Conservation (phyloP, 2,888 invertebrate genomes). For the Latrodectus elegans region DNA sequence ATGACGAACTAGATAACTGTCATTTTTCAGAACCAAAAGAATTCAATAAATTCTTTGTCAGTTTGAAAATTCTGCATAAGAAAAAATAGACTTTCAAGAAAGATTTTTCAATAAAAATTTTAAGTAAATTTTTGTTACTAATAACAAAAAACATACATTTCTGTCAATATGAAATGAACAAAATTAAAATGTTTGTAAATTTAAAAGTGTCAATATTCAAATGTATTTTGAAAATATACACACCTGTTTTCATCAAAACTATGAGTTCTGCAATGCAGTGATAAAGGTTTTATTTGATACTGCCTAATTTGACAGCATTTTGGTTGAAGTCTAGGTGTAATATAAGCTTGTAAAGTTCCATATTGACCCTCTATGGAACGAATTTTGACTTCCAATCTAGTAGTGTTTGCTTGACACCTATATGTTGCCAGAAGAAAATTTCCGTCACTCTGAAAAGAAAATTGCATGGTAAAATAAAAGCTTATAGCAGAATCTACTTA, state of each 20-base stretch:
- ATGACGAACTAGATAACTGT: too few relatives aligned
- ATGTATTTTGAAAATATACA: slow-evolving; percentile 4
- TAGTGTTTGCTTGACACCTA: slow-evolving; percentile 94
- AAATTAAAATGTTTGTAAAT: too few relatives aligned
- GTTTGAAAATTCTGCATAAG: too few relatives aligned
- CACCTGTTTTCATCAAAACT: slow-evolving; percentile 80
- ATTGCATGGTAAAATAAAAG: neutral
- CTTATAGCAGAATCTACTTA: too few relatives aligned
- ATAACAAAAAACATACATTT: too few relatives aligned
- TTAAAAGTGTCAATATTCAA: too few relatives aligned
- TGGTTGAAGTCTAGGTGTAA: slow-evolving; percentile 86
- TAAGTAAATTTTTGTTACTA: too few relatives aligned
- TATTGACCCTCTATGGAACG: slow-evolving; percentile 86
- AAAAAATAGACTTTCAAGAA: too few relatives aligned
- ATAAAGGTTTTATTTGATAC: slow-evolving; percentile 85
- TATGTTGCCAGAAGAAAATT: slow-evolving; percentile 88
- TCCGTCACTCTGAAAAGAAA: slow-evolving; percentile 75
- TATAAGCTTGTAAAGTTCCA: slow-evolving; percentile 84
- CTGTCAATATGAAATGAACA: too few relatives aligned
- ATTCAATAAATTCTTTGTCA: too few relatives aligned
- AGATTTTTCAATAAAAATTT: too few relatives aligned
- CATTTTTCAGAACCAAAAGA: too few relatives aligned
- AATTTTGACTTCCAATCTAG: slow-evolving; percentile 89
- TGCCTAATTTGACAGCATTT: slow-evolving; percentile 82
- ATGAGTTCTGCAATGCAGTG: slow-evolving; percentile 84